Evolutionary conservation across 2,797 vertebrate species (phyloP), one percentile per base, ranked within the genome.

Genomic region (Parambassis ranga): DNA sequence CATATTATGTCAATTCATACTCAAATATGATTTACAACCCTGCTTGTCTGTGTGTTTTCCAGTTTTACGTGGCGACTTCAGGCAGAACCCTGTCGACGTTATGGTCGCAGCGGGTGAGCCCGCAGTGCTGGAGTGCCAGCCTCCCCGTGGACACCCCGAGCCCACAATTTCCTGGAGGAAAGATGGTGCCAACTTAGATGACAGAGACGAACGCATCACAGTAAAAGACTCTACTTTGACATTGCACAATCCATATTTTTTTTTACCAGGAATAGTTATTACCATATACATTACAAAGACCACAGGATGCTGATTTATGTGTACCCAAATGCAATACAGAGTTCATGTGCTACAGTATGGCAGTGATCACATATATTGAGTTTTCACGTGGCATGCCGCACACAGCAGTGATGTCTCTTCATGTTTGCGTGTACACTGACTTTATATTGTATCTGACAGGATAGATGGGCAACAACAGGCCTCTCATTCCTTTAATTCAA

Each of bases 151-250:
- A 58, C 96, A 98, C 69, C 96, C 96, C 0, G 96, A 98, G 18
- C 96, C 96, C 71, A 96, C 95, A 0, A 96, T 98, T 85, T 97
- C 96, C 0, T 98, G 96, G 96, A 97, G 93, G 81, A 97, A 93
- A 75, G 94, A 96, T 13, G 94, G 95, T 0, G 67, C 88, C 32
- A 89, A 90, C 23, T 79, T 98, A 39, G 92, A 95, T 22, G 95
- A 95, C 79, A 94, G 92, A 83, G 95, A 96, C 61, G 95, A 98
- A 83, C 93, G 95, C 66, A 95, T 97, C 79, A 97, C 96, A 65
- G 95, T 97, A 89, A 95, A 92, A 52, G 6, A 61, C 16, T 2
- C 4, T 11, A 9, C 23, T 36, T 38, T 38, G 19, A 36, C 1
- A 19, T 50, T 5, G n/a, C 5, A 16, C 5, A 44, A n/a, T n/a